phyloP scores from a whole-genome alignment of 1,140 invertebrate species.

The Drosophila littoralis region DNA sequence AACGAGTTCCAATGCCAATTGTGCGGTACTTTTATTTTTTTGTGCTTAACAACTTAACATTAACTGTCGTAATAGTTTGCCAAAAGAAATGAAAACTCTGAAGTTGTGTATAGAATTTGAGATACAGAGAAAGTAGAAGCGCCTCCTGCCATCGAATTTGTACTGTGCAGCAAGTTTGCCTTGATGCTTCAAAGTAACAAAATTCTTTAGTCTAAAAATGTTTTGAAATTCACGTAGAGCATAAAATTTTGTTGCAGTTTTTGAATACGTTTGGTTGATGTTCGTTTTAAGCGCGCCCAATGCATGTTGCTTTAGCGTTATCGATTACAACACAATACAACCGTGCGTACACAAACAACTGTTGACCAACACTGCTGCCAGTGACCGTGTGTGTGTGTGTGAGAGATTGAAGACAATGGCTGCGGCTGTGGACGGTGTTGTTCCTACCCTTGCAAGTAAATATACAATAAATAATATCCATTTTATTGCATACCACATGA shows the following conservation, averaged over 20 bases:
- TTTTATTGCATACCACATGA: constrained; percentile 8
- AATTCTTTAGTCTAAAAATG: constrained; percentile 72
- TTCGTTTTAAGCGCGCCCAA: constrained; percentile 62
- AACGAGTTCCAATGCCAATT: constrained; percentile 74
- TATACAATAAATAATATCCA: constrained; percentile 40
- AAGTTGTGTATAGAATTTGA: constrained; percentile 47
- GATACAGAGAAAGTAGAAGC: constrained; percentile 47
- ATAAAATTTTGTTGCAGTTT: constrained; percentile 77
- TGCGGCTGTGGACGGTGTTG: constrained; percentile 84
- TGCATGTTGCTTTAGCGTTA: constrained; percentile 62
- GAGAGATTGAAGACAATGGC: constrained; percentile 83
- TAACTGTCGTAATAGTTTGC: constrained; percentile 71
- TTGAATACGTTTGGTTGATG: constrained; percentile 74
- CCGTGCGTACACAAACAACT: constrained; percentile 58
- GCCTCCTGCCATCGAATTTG: neutral
- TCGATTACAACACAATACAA: constrained; percentile 63
- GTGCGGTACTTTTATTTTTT: constrained; percentile 64
- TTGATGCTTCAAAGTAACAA: constrained; percentile 18
- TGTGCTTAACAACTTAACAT: constrained; percentile 47
- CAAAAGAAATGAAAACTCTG: constrained; percentile 39
- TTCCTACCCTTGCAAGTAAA: constrained; percentile 84
- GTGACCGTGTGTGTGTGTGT: constrained; percentile 48
- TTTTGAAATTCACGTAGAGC: constrained; percentile 79
- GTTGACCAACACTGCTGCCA: constrained; percentile 69
- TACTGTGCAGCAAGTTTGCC: constrained; percentile 26